Percentiles rank a stretch among this genome's conserved stretches.
phyloP scores from a whole-genome alignment of 37 sponge, comb jelly and placozoan species.

The Hexactinellida sp. region DNA sequence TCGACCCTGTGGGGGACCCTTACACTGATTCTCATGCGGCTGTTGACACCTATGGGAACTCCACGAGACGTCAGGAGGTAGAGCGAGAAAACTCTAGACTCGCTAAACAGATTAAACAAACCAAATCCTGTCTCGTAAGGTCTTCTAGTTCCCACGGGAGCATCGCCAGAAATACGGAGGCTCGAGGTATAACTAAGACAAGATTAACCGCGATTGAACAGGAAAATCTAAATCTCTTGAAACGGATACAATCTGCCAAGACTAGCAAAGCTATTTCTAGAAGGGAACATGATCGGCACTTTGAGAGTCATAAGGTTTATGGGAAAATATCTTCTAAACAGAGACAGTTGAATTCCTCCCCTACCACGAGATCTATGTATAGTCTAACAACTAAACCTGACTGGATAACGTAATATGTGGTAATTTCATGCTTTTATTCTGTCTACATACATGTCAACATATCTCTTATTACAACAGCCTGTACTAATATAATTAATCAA shows the following conservation, averaged over 20 bases:
- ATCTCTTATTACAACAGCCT: too few relatives aligned
- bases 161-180: background rate
- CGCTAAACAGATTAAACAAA: background rate
- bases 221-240: slow-evolving; percentile 9
- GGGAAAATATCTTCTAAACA: slow-evolving; percentile 4
- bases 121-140: background rate
- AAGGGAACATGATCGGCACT: background rate
- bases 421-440: too few relatives aligned
- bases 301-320: background rate
- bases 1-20: background rate
- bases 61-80: background rate
- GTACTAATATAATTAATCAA: too few relatives aligned
- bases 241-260: background rate
- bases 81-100: slow-evolving; percentile 5
- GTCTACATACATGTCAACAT: too few relatives aligned
- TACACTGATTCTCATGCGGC: background rate
- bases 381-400: background rate
- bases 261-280: background rate
- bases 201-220: background rate
- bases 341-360: background rate
- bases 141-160: background rate
- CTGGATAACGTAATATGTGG: background rate
- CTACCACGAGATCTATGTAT: background rate
- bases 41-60: background rate
- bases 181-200: background rate